Percentiles rank a stretch among this genome's conserved stretches.
phyloP scores from a whole-genome alignment of 2,888 invertebrate genomes.

The Mythimna lalbum region DNA sequence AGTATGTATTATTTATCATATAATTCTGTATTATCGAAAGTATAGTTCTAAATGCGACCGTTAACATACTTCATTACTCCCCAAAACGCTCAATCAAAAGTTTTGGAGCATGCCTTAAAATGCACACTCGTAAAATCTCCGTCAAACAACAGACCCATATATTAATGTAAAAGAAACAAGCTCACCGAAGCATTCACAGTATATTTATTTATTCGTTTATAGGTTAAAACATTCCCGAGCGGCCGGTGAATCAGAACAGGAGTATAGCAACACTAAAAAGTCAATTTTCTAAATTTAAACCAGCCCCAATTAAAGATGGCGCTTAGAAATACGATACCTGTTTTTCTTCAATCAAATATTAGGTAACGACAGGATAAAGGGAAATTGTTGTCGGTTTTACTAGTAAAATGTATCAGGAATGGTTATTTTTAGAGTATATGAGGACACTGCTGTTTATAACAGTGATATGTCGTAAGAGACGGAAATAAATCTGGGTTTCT shows the following conservation, averaged over 20 bases:
- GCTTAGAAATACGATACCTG: slow-evolving; percentile 77
- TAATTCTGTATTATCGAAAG: not conserved
- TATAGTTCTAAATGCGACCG: not conserved
- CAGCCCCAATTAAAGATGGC: slow-evolving; percentile 75
- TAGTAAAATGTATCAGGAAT: slow-evolving; percentile 39
- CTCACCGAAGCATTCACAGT: slow-evolving; percentile 43
- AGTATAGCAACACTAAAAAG: slow-evolving; percentile 72
- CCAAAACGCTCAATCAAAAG: slow-evolving; percentile 23
- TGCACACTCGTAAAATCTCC: slow-evolving; percentile 11
- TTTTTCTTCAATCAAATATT: slow-evolving; percentile 71
- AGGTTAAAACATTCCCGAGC: slow-evolving; percentile 60
- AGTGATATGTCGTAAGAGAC: slow-evolving; percentile 51
- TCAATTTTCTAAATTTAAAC: slow-evolving; percentile 77
- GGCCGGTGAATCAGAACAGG: slow-evolving; percentile 62
- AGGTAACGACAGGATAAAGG: slow-evolving; percentile 39
- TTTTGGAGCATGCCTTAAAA: slow-evolving; percentile 17
- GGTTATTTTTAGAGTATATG: slow-evolving; percentile 51
- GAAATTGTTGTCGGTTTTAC: slow-evolving; percentile 21
- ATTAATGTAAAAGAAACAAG: slow-evolving; percentile 41
- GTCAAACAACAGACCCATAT: slow-evolving; percentile 35
- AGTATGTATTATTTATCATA: not conserved
- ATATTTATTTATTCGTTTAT: slow-evolving; percentile 58
- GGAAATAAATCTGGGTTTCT: slow-evolving; percentile 50
- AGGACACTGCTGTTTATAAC: slow-evolving; percentile 45
- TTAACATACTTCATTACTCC: not conserved